A percentile compares a stretch with the other conserved stretches of the same genome.
Conservation (phyloP, 2,113 vertebrate genomes). For the Myrmophylax atrothorax region DNA sequence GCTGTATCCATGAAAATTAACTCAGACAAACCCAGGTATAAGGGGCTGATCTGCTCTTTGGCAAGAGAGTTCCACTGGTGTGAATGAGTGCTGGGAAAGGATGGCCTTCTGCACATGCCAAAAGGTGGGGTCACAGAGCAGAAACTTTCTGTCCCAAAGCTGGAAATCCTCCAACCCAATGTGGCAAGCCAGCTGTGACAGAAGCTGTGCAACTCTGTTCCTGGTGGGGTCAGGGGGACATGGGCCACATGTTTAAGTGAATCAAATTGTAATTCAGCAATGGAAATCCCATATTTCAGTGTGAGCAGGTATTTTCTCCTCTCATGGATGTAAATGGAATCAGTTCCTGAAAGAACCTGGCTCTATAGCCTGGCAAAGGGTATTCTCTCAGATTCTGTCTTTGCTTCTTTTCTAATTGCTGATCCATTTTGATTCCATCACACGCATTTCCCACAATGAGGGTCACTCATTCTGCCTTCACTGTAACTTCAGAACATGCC, state of each 20-base stretch:
- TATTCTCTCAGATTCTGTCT: neutral
- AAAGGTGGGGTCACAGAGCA: neutral
- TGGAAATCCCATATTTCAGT: neutral
- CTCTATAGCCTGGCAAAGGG: neutral
- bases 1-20: neutral
- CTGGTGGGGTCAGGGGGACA: conserved; percentile 45
- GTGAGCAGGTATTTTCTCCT: neutral
- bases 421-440: neutral
- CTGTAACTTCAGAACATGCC: neutral
- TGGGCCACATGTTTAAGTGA: neutral
- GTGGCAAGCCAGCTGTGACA: neutral
- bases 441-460: neutral
- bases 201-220: neutral
- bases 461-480: neutral
- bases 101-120: neutral
- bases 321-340: neutral
- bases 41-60: neutral
- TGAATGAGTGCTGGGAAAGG: neutral
- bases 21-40: accelerated
- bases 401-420: neutral
- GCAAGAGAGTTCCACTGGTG: neutral
- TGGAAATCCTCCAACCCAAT: neutral
- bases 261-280: neutral
- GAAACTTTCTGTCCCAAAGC: neutral
- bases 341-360: conserved; percentile 16